These are phyloP conservation scores for Sympetrum striolatum DNA, from an alignment of 2,888 invertebrate species.

Conservation along the genomic window DNA sequence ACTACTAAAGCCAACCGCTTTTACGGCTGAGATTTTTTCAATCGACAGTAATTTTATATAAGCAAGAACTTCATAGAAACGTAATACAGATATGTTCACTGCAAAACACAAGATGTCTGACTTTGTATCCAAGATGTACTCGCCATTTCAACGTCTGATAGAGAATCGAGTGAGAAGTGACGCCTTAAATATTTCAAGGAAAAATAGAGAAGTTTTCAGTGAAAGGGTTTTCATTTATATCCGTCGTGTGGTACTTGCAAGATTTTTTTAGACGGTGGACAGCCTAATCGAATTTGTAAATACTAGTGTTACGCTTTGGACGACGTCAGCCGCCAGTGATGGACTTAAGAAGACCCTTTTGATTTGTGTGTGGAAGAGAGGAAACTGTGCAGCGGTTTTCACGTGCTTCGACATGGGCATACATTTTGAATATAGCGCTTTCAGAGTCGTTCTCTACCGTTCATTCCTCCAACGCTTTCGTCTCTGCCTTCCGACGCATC, in stretches of 20 bases:
- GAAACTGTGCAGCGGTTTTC: neutral
- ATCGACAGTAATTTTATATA: conserved; percentile 4
- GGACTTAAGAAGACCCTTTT: too few relatives aligned
- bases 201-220: neutral
- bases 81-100: conserved; percentile 16
- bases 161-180: conserved; percentile 1
- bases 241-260: neutral
- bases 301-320: neutral
- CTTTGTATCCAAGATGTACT: neutral
- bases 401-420: neutral
- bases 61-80: neutral
- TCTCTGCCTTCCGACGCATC: neutral
- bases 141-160: neutral
- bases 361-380: neutral
- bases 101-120: neutral
- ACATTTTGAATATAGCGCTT: too few relatives aligned
- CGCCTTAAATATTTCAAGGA: neutral
- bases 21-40: neutral
- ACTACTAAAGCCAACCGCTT: neutral
- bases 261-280: neutral
- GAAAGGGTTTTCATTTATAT: neutral
- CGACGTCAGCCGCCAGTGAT: too few relatives aligned
- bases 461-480: neutral
- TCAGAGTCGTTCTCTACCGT: too few relatives aligned
- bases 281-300: conserved; percentile 19